Evolutionary conservation across 2,797 vertebrate genomes (phyloP).

Genomic region (Paratrypauchen microcephalus): DNA sequence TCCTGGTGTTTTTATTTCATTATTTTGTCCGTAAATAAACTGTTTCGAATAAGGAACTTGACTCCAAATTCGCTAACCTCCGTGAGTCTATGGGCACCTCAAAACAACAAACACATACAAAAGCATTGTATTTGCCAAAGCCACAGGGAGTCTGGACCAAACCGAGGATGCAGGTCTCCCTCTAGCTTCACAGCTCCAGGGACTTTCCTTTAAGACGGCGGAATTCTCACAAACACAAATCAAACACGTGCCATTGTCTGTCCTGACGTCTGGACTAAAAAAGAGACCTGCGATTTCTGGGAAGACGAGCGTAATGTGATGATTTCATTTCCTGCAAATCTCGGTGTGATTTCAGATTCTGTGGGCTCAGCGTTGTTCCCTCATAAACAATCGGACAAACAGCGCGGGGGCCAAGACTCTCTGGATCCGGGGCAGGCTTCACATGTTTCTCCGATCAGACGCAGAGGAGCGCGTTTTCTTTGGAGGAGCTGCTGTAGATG

Average conservation of each 20-base stretch:
- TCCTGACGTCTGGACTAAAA: not conserved
- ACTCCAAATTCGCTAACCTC: too few species aligned
- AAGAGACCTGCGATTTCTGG: not conserved
- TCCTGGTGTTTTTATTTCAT: too few species aligned
- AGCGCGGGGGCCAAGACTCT: not conserved
- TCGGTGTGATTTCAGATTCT: slow-evolving; percentile 1
- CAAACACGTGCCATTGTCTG: not conserved
- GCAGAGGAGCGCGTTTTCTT: not conserved
- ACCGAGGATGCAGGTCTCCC: not conserved
- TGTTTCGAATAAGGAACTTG: too few species aligned
- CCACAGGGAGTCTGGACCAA: too few species aligned
- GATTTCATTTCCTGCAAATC: slow-evolving; percentile 3
- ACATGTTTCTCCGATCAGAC: not conserved
- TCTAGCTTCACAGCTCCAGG: not conserved
- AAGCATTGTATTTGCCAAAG: too few species aligned
- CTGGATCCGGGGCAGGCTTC: not conserved
- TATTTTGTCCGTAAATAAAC: too few species aligned
- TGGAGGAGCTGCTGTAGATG: not conserved
- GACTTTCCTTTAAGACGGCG: not conserved
- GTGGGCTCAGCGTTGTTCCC: slow-evolving; percentile 4
- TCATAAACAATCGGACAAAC: slow-evolving; percentile 11
- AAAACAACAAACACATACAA: too few species aligned
- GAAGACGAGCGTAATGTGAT: not conserved
- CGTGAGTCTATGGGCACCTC: too few species aligned
- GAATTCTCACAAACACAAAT: not conserved